Evolutionary conservation across 2,113 vertebrate genomes (phyloP).

Genomic region (Eulemur macaco): DNA sequence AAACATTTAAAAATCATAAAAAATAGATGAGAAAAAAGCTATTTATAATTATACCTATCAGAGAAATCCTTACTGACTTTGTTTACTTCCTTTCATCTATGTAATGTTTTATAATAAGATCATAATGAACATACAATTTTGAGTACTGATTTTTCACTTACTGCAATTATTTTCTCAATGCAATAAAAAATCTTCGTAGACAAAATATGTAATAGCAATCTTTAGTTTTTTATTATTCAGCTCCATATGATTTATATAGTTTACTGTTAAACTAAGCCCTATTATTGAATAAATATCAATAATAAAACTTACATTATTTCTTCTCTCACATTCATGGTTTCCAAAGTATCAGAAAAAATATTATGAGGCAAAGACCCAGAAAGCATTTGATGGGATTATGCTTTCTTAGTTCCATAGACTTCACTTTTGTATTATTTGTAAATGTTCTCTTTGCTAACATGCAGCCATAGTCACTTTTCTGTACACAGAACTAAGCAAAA

Average conservation of each 20-base stretch:
- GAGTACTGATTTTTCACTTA: slow-evolving; percentile 26
- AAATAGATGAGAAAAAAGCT: not conserved
- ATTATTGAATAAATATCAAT: slow-evolving; percentile 43
- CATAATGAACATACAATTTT: slow-evolving; percentile 1
- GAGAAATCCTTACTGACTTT: slow-evolving; percentile 13
- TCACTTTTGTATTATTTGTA: not conserved
- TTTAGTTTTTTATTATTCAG: not conserved
- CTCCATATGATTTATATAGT: slow-evolving; percentile 1
- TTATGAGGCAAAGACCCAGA: not conserved
- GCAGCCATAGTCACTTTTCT: not conserved
- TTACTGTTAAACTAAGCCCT: slow-evolving; percentile 19
- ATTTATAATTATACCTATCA: not conserved
- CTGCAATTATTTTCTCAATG: slow-evolving; percentile 3
- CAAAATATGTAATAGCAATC: not conserved
- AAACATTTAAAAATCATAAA: slow-evolving; percentile 33
- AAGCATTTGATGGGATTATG: not conserved
- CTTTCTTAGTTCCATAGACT: slow-evolving; percentile 13
- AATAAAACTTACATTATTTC: slow-evolving; percentile 49
- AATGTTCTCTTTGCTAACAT: slow-evolving; percentile 28
- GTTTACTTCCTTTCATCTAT: not conserved
- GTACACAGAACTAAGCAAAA: not conserved
- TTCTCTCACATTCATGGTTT: slow-evolving; percentile 17
- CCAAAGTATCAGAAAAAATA: not conserved
- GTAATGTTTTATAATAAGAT: slow-evolving; percentile 22
- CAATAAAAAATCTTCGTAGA: slow-evolving; percentile 20